Percentiles rank a stretch among this genome's conserved stretches.
Evolutionary conservation across 2,888 invertebrate genomes (phyloP).

Genomic region (Agonopterix alstromeriana): DNA sequence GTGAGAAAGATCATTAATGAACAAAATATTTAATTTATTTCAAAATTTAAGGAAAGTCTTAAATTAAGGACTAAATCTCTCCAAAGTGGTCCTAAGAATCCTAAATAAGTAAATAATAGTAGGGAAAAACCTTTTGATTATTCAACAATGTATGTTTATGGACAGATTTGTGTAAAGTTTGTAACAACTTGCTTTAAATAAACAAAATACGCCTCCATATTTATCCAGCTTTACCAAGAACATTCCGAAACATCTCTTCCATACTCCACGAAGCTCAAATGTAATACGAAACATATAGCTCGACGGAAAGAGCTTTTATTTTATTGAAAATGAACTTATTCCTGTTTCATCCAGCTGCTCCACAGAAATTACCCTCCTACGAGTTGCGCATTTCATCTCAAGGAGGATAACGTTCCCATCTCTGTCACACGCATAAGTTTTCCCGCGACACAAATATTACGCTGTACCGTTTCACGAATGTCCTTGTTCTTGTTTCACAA

Average conservation of each 20-base stretch:
- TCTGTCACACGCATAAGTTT: slow-evolving; percentile 19
- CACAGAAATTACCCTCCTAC: slow-evolving; percentile 29
- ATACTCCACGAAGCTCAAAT: not conserved
- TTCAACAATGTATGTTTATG: too few relatives aligned
- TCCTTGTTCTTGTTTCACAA: slow-evolving; percentile 18
- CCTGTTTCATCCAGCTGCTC: slow-evolving; percentile 33
- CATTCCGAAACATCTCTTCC: not conserved
- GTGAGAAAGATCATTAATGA: too few relatives aligned
- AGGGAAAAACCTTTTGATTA: too few relatives aligned
- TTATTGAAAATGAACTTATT: slow-evolving; percentile 45
- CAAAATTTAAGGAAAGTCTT: too few relatives aligned
- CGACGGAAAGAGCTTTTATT: slow-evolving; percentile 28
- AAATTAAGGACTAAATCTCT: too few relatives aligned
- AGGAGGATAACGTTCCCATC: slow-evolving; percentile 13
- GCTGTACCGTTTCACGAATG: slow-evolving; percentile 9
- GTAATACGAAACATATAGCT: slow-evolving; percentile 14
- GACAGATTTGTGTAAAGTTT: too few relatives aligned
- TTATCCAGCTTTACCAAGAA: not conserved
- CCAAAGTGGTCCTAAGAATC: too few relatives aligned
- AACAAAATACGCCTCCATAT: too few relatives aligned
- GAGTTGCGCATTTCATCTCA: slow-evolving; percentile 36
- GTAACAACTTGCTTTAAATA: too few relatives aligned
- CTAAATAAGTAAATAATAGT: too few relatives aligned
- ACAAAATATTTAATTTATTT: too few relatives aligned
- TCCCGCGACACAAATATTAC: slow-evolving; percentile 8